phyloP scores from a whole-genome alignment of 2,113 vertebrate genomes.

The Erpornis zantholeuca region DNA sequence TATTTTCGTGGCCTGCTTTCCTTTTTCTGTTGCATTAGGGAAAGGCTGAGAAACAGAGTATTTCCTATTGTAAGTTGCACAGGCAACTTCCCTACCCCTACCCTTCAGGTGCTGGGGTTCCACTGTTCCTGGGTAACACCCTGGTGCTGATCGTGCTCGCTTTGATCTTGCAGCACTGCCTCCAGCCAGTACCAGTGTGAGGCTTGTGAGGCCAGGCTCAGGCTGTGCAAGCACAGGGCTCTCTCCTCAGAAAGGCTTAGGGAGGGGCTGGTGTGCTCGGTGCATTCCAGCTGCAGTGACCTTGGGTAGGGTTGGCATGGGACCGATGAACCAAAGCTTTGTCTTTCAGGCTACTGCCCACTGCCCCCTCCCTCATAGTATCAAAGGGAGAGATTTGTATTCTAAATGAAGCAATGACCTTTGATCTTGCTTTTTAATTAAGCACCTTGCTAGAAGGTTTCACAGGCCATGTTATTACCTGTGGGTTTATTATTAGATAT shows the following conservation, averaged over 20 bases:
- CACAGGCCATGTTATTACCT: background rate
- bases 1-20: background rate
- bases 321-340: background rate
- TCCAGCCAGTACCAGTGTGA: background rate
- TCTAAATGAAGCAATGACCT: slow-evolving; percentile 36
- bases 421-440: slow-evolving; percentile 56
- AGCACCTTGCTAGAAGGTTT: slow-evolving; percentile 6
- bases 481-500: slow-evolving; percentile 23
- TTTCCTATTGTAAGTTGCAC: background rate
- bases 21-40: background rate
- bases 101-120: fast-evolving
- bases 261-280: fast-evolving
- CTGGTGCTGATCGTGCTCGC: background rate
- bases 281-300: background rate
- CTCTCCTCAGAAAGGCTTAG: background rate
- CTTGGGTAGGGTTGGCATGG: background rate
- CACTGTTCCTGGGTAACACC: background rate
- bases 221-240: background rate
- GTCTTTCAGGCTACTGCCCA: background rate
- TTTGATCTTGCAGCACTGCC: background rate
- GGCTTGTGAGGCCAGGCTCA: background rate
- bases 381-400: slow-evolving; percentile 10
- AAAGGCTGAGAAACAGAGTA: background rate
- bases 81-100: background rate
- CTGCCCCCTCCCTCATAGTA: background rate